Percentiles rank a stretch among this genome's conserved stretches.
Conservation (phyloP, 2,113 vertebrate genomes). For the Percopsis transmontana region DNA sequence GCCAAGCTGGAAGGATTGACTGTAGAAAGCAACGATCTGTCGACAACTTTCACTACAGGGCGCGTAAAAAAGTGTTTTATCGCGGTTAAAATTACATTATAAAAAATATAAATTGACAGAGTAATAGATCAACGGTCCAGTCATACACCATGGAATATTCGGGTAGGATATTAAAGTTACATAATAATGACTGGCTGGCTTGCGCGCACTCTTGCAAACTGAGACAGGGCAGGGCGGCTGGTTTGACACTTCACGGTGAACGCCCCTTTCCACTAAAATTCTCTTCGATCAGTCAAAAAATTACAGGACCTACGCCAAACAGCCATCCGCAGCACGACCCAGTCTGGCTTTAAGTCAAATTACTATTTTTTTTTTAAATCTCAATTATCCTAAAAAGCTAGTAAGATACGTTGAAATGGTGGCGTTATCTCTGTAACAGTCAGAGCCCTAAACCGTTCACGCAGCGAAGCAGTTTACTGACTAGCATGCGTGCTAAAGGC, state of each 20-base stretch:
- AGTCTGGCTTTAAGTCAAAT: neutral
- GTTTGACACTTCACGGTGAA: constrained; percentile 72
- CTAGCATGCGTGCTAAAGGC: too few species aligned
- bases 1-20: constrained; percentile 28
- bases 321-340: neutral
- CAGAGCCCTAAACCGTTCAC: too few species aligned
- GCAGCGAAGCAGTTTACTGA: too few species aligned
- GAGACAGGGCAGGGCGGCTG: constrained; percentile 60
- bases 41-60: constrained; percentile 61
- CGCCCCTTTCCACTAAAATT: constrained; percentile 54
- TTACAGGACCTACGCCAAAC: neutral
- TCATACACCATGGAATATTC: constrained; percentile 36
- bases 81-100: neutral
- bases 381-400: too few species aligned
- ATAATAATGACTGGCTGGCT: constrained; percentile 57
- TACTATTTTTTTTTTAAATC: too few species aligned
- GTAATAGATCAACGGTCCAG: neutral
- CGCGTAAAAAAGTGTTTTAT: constrained; percentile 32
- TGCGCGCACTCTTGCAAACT: constrained; percentile 57
- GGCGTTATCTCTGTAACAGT: too few species aligned
- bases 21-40: constrained; percentile 28
- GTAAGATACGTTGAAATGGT: too few species aligned
- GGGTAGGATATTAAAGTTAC: constrained; percentile 67
- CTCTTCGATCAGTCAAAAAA: constrained; percentile 67
- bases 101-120: constrained; percentile 19